A percentile compares a stretch with the other conserved stretches of the same genome.
Evolutionary conservation across 2,113 vertebrate species (phyloP).

Genomic region (human (Homo sapiens)): DNA sequence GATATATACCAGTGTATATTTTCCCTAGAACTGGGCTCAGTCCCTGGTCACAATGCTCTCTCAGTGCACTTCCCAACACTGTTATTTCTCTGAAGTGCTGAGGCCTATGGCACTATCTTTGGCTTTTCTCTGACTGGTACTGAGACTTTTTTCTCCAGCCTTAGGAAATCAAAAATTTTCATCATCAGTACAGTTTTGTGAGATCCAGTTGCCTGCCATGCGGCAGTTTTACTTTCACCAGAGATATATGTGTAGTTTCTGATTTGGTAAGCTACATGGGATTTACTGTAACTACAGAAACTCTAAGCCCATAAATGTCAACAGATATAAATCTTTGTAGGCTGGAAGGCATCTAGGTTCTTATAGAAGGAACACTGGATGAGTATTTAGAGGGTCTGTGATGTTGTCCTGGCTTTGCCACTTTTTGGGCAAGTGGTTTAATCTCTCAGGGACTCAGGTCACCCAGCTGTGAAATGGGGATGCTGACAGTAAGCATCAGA

Average conservation of each 20-base stretch:
- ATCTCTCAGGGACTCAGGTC: background rate
- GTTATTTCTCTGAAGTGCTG: background rate
- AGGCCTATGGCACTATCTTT: background rate
- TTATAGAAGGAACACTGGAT: background rate
- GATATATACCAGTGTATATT: background rate
- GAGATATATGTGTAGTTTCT: conserved; percentile 49
- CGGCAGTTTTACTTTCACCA: conserved; percentile 34
- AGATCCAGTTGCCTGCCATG: background rate
- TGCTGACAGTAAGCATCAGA: background rate
- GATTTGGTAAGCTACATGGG: conserved; percentile 58
- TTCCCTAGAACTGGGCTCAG: background rate
- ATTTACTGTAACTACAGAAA: conserved; percentile 55
- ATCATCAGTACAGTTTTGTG: conserved; percentile 26
- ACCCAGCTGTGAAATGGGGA: background rate
- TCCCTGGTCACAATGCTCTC: background rate
- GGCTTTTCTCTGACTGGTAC: background rate
- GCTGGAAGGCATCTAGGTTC: background rate
- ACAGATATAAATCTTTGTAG: conserved; percentile 16
- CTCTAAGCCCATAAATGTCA: conserved; percentile 26
- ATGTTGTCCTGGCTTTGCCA: background rate
- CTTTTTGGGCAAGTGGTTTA: background rate
- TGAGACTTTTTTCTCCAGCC: background rate
- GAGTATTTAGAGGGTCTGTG: background rate
- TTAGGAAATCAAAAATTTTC: conserved; percentile 24
- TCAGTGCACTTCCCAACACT: background rate